Evolutionary conservation across 2,113 vertebrate genomes (phyloP).

Genomic region (Hirundichthys speculiger): DNA sequence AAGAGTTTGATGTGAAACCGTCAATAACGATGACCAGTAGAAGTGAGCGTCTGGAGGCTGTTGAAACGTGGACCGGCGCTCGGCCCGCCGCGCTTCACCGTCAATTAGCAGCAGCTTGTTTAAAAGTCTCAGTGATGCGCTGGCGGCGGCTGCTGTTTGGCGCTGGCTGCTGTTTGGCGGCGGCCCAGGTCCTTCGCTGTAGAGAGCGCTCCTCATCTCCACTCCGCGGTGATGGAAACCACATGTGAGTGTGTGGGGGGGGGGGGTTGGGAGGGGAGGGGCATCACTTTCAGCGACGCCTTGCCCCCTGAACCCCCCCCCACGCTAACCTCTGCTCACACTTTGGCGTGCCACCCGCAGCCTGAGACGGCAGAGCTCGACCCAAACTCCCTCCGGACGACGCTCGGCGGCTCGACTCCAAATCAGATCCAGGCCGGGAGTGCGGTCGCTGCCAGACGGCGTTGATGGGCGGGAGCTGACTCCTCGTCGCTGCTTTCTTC

Average conservation of each 20-base stretch:
- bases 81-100: conserved; percentile 8
- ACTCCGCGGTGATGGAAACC: conserved; percentile 71
- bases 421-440: neutral
- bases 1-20: conserved; percentile 16
- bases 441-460: too few relatives aligned
- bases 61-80: conserved; percentile 34
- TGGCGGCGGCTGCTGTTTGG: conserved; percentile 51
- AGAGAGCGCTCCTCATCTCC: conserved; percentile 63
- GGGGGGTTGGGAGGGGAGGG: too few relatives aligned
- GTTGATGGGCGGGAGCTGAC: too few relatives aligned
- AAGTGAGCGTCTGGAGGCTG: conserved; percentile 52
- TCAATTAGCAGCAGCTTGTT: conserved; percentile 66
- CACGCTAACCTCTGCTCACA: conserved; percentile 7
- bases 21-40: conserved; percentile 5
- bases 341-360: conserved; percentile 26
- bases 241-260: conserved; percentile 61
- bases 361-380: neutral
- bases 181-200: conserved; percentile 52
- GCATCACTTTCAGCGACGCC: neutral
- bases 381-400: conserved; percentile 1
- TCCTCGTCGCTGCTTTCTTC: too few relatives aligned
- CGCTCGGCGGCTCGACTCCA: too few relatives aligned
- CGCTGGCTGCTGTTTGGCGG: conserved; percentile 74
- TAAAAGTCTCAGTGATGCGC: conserved; percentile 33
- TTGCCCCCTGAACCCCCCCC: conserved; percentile 24